Base-by-base conservation (phyloP, 2,888 invertebrate genomes). In the Unio pictorum region DNA sequence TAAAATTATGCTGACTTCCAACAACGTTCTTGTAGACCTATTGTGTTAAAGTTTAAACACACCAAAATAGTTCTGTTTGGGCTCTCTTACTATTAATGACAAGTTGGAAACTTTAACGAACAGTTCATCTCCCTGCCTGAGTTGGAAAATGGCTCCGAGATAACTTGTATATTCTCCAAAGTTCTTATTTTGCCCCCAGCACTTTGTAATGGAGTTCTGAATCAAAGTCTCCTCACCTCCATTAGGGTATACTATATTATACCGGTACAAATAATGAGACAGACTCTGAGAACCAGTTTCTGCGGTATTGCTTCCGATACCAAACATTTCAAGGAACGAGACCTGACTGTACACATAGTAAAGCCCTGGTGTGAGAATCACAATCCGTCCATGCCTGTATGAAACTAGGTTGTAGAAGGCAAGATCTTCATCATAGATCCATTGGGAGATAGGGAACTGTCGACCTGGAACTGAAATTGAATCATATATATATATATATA, bases 161-260 rank as follows among this genome's bases (percentile, higher is more conserved):
- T 85, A 84, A 69, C 86, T 86, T n/a, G 84, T 83, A 73, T 86
- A 86, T 70, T 87, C 86, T 4, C 85, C 86, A 68, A 84, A 85
- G 4, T 81, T 76, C 70, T 84, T 84, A 66, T 82, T 83, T 63
- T 81, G 77, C 0, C 81, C 84, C 80, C 82, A 83, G 71, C 85
- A 86, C 66, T 86, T 87, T 23, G 85, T 86, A 70, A 85, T 83
- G 30, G 85, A 84, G 69, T 85, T 86, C 73, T 85, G 85, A 26
- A 82, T 80, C 72, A 87, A 80, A 17, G 81, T 77, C 67, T 87
- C 87, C 68, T 87, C 86, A 0, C 87, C 87, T 1, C 87, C 87
- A 26, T 79, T 74, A 18, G 81, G 84, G 62, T 86, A 87, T 34
- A 85, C 82, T 26, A 86, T 84, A 72, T 87, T 87, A 68, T 86